These are phyloP conservation scores for Aspiorhynchus laticeps DNA, from an alignment of 2,113 vertebrate species.

Conservation along the genomic window DNA sequence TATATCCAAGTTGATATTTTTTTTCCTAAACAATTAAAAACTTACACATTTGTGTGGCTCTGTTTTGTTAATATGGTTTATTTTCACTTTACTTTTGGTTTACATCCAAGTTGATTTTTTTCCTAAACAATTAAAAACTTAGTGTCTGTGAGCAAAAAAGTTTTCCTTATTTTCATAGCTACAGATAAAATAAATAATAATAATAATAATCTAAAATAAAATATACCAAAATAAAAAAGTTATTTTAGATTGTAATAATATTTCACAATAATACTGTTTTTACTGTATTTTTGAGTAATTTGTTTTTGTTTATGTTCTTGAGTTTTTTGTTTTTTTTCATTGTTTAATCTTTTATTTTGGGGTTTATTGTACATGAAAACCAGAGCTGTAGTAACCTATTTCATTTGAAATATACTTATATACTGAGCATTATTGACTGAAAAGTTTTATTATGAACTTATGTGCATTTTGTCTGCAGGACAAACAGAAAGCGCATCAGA, in stretches of 20 bases:
- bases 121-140: background rate
- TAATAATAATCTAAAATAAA: background rate
- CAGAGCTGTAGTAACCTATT: background rate
- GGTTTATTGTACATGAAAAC: background rate
- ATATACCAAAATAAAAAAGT: background rate
- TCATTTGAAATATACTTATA: constrained; percentile 19
- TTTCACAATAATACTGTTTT: background rate
- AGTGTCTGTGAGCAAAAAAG: background rate
- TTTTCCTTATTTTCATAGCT: background rate
- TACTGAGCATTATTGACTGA: constrained; percentile 6
- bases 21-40: background rate
- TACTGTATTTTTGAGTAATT: background rate
- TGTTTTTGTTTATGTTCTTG: background rate
- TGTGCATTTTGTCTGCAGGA: constrained; percentile 23
- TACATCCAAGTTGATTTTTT: background rate
- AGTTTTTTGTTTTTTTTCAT: background rate
- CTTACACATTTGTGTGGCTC: background rate
- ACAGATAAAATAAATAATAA: background rate
- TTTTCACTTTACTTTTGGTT: background rate
- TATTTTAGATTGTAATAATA: background rate
- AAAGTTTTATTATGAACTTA: constrained; percentile 22
- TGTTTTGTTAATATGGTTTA: constrained; percentile 10
- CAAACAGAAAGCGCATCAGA: constrained; percentile 21
- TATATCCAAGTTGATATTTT: background rate
- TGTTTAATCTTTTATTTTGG: background rate